Evolutionary conservation across 1,140 invertebrate species (phyloP), one percentile per base, ranked within the genome.

Genomic region (Drosophila tropicalis): DNA sequence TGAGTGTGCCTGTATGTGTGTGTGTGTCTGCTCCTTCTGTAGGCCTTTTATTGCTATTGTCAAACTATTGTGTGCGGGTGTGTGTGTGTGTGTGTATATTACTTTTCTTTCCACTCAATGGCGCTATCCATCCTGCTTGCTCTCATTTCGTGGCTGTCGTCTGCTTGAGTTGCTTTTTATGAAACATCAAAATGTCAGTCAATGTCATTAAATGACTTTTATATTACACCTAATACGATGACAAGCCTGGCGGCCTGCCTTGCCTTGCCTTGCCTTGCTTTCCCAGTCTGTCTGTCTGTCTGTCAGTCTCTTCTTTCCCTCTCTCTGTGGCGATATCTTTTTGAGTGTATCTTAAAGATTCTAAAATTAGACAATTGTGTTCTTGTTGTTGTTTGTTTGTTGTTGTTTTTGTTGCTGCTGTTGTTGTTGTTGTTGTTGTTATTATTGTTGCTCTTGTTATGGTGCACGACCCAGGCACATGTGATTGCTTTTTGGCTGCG

Each of bases 131-230:
- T 51, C 44, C 44, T 51, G 44, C 44, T 51, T 51, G 44, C 44
- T 25, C 39, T 13, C 5, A 22, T 51, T 4, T n/a, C 36, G 22
- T 29, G 57, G 17, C 40, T 40, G 12, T 68, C 75, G 75, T 85
- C 70, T 81, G 85, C 84, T 89, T 87, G 84, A 87, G 84, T 89
- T 87, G 84, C 84, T 89, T 89, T 89, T 89, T 89, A 89, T 89
- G 84, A 89, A 89, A 89, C 84, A 89, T 89, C 84, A 89, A 89
- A 89, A 89, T 89, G 84, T 89, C 84, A 89, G 84, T 89, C 84
- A 89, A 89, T 89, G 84, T 89, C 84, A 89, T 89, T 89, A 89
- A 89, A 89, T 89, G 84, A 89, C 84, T 89, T 89, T 89, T 89
- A 89, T 89, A 89, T 89, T 89, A 89, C 84, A 89, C 84, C 84